Conservation (phyloP, 2,797 vertebrate genomes). For the Eleutherodactylus coqui region DNA sequence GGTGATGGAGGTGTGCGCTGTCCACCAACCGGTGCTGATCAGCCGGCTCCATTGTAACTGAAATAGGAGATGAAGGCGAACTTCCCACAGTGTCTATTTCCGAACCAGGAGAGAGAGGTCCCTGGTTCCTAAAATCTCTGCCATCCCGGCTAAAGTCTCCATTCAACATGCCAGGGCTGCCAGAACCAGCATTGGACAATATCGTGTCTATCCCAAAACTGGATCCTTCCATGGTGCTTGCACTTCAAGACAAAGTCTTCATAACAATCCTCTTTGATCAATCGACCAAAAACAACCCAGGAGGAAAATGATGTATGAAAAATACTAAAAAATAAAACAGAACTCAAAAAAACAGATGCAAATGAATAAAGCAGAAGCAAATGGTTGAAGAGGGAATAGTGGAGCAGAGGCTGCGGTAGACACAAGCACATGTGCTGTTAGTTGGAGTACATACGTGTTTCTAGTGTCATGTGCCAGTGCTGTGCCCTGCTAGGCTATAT, state of each 20-base stretch:
- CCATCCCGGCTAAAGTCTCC: constrained; percentile 88
- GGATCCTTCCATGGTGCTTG: constrained; percentile 92
- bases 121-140: constrained; percentile 91
- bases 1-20: constrained; percentile 80
- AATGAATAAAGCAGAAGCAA: not conserved
- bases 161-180: constrained; percentile 89
- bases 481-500: constrained; percentile 18
- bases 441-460: constrained; percentile 13
- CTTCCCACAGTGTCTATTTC: constrained; percentile 96
- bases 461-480: constrained; percentile 29
- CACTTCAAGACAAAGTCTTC: constrained; percentile 78
- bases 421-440: constrained; percentile 26
- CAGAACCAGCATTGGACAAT: constrained; percentile 84
- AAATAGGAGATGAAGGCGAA: constrained; percentile 93
- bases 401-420: not conserved
- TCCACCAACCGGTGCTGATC: constrained; percentile 87
- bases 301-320: not conserved
- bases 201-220: constrained; percentile 99
- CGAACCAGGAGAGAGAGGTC: constrained; percentile 92
- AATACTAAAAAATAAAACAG: not conserved
- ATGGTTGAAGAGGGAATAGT: not conserved
- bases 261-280: constrained; percentile 70
- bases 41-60: constrained; percentile 90
- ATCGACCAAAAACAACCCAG: not conserved
- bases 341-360: not conserved